A percentile compares a stretch with the other conserved stretches of the same genome.
phyloP scores from a whole-genome alignment of 1,140 invertebrate species.

The Apolygus lucorum region DNA sequence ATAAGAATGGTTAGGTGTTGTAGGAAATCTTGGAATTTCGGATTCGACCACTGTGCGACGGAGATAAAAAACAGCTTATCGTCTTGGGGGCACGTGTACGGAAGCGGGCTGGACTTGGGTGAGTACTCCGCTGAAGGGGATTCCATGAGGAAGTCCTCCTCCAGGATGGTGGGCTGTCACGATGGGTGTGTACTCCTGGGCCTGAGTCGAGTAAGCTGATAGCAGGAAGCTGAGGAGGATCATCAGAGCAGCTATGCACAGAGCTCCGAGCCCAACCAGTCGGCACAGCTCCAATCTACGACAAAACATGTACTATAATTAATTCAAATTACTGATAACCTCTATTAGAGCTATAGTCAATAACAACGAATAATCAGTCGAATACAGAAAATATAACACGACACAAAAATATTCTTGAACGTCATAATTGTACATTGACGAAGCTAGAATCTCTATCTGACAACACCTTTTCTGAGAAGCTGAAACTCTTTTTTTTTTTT shows the following conservation, averaged over 20 bases:
- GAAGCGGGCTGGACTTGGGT: slow-evolving; percentile 22
- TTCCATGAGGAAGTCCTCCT: not conserved
- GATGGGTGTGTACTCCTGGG: slow-evolving; percentile 11
- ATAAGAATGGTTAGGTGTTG: not conserved
- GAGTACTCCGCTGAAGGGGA: slow-evolving; percentile 23
- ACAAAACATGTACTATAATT: no score
- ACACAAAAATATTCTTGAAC: no score
- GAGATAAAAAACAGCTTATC: slow-evolving; percentile 18
- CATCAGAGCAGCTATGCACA: slow-evolving; percentile 22
- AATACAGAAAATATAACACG: no score
- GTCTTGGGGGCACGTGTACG: slow-evolving; percentile 8
- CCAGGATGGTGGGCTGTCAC: not conserved
- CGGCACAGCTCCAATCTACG: slow-evolving; percentile 17
- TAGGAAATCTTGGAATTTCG: not conserved
- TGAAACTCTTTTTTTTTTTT: no score
- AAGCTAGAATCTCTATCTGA: no score
- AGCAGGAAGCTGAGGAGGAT: slow-evolving; percentile 23
- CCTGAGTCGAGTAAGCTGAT: slow-evolving; percentile 20
- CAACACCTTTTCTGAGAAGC: no score
- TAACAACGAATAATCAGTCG: no score
- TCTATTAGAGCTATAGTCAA: no score
- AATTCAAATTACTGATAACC: no score
- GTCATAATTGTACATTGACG: no score
- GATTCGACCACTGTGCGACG: no score
- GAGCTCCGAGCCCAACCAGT: slow-evolving; percentile 20